Evolutionary conservation across 2,797 vertebrate species (phyloP).

Genomic region (Enoplosus armatus): DNA sequence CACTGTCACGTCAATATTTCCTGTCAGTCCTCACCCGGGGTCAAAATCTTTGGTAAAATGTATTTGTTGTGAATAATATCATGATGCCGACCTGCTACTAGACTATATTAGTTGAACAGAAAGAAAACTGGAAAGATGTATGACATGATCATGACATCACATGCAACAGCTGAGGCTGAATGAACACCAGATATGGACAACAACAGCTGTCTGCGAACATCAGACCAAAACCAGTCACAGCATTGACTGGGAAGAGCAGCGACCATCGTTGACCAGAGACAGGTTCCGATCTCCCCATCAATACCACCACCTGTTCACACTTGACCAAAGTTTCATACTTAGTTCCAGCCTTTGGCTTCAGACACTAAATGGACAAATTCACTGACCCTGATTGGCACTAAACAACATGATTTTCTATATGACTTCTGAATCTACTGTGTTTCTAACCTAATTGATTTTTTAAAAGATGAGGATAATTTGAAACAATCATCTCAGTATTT

Average conservation of each 20-base stretch:
- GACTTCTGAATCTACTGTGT: not conserved
- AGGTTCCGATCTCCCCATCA: not conserved
- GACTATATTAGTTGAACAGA: not conserved
- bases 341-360: no score
- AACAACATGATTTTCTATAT: not conserved
- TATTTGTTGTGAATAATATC: not conserved
- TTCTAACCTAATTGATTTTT: not conserved
- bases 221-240: not conserved
- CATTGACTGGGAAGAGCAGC: not conserved
- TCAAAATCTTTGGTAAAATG: slow-evolving; percentile 26
- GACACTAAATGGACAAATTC: not conserved
- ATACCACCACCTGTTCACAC: not conserved
- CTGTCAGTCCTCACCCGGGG: slow-evolving; percentile 41
- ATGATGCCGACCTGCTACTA: not conserved
- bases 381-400: not conserved
- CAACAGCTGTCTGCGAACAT: slow-evolving; percentile 24
- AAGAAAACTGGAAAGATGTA: not conserved
- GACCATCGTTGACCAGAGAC: not conserved
- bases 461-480: not conserved
- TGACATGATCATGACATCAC: slow-evolving; percentile 31
- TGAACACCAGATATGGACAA: not conserved
- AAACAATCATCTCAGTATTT: accelerated
- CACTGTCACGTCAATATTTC: slow-evolving; percentile 64
- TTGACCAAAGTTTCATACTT: not conserved
- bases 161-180: slow-evolving; percentile 31